Evolutionary conservation across 2,888 invertebrate species (phyloP).

Genomic region (Theretra japonica): DNA sequence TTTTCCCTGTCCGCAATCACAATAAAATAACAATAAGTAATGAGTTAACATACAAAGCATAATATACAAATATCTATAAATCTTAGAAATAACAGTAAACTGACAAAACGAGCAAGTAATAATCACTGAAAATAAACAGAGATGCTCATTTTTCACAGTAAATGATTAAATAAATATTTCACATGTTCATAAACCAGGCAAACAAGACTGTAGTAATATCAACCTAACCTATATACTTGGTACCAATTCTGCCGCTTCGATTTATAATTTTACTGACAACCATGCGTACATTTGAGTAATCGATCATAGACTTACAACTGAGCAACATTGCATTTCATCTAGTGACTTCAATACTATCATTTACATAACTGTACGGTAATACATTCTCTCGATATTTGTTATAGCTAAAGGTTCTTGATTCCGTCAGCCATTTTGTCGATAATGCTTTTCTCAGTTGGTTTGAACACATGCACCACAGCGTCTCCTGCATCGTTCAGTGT

Average conservation of each 20-base stretch:
- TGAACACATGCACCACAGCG: conserved; percentile 73
- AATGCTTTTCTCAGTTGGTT: conserved; percentile 72
- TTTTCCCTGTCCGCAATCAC: conserved; percentile 7
- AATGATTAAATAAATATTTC: neutral
- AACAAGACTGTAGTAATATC: neutral
- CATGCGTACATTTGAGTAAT: neutral
- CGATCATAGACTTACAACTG: neutral
- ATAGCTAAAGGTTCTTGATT: conserved; percentile 59
- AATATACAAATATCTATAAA: neutral
- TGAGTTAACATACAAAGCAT: neutral
- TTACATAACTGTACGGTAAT: conserved; percentile 40
- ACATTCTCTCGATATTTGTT: conserved; percentile 42
- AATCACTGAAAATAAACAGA: neutral
- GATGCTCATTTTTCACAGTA: neutral
- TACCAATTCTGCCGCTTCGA: neutral
- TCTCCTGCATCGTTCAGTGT: conserved; percentile 71
- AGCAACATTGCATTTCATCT: neutral
- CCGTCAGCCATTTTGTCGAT: conserved; percentile 69
- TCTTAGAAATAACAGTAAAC: neutral
- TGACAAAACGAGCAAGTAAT: neutral
- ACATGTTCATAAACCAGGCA: neutral
- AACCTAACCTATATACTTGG: neutral
- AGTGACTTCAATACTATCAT: conserved; percentile 28
- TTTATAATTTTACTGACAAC: neutral
- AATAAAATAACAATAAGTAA: neutral